Percentiles rank a stretch among this genome's conserved stretches.
Conservation (phyloP, 2,888 invertebrate species). For the Lysandra coridon region DNA sequence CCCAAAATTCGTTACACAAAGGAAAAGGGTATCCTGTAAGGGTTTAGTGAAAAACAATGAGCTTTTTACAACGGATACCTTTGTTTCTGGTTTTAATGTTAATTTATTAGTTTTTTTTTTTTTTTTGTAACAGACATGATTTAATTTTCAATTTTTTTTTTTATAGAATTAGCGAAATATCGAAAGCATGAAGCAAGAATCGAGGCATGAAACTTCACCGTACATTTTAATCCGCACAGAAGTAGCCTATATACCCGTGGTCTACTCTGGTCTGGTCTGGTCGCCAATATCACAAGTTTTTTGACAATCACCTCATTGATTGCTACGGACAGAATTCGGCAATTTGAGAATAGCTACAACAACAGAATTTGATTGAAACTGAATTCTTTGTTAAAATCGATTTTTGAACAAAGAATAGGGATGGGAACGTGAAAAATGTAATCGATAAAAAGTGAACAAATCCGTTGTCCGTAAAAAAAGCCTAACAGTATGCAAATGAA, state of each 20-base stretch:
- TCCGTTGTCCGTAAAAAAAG: neutral
- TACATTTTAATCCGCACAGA: too few species aligned
- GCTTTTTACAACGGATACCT: neutral
- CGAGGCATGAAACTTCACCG: too few species aligned
- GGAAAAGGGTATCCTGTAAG: neutral
- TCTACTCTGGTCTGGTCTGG: too few species aligned
- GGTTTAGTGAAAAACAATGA: neutral
- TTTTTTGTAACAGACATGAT: neutral
- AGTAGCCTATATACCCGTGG: too few species aligned
- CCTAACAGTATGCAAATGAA: conserved; percentile 26
- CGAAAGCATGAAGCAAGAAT: too few species aligned
- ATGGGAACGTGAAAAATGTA: neutral
- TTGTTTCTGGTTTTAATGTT: neutral
- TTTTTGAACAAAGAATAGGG: neutral
- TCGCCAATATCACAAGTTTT: too few species aligned
- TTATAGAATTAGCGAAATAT: too few species aligned
- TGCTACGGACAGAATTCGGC: too few species aligned
- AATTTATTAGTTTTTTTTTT: neutral
- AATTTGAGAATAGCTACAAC: too few species aligned
- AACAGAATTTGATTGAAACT: neutral
- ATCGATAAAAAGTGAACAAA: conserved; percentile 23
- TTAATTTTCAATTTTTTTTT: neutral
- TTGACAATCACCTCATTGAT: too few species aligned
- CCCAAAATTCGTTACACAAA: neutral
- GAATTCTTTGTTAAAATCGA: neutral